A percentile compares a stretch with the other conserved stretches of the same genome.
phyloP scores from a whole-genome alignment of 30 jellyfish, hydroid and myxozoan species.

The Aurelia coerulea region DNA sequence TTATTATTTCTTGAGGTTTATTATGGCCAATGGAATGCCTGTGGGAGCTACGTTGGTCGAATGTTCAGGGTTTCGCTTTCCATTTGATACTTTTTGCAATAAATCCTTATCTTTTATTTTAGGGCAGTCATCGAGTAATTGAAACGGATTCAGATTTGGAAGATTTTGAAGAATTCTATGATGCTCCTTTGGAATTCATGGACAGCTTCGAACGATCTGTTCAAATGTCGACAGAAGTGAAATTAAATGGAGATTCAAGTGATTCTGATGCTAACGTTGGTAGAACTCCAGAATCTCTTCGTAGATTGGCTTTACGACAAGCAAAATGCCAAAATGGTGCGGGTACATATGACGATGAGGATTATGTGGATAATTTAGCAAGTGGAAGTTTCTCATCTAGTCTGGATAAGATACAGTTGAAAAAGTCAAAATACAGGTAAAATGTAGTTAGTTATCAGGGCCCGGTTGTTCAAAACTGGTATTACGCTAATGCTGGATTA shows the following conservation, averaged over 20 bases:
- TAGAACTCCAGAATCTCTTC: not conserved
- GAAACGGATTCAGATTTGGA: conserved; percentile 75
- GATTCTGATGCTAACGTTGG: conserved; percentile 6
- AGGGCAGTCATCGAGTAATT: conserved; percentile 69
- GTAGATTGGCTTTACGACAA: conserved; percentile 15
- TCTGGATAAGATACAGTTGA: conserved; percentile 14
- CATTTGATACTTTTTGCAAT: too few relatives aligned
- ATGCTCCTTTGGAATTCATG: conserved; percentile 88
- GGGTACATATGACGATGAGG: not conserved
- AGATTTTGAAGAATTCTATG: conserved; percentile 89
- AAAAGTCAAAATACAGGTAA: conserved; percentile 41
- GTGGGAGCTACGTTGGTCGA: too few relatives aligned
- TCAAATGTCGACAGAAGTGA: conserved; percentile 69
- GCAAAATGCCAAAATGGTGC: conserved; percentile 24
- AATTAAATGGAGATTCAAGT: conserved; percentile 39
- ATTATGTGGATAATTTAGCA: conserved; percentile 2
- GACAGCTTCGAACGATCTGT: conserved; percentile 80
- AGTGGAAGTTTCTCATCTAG: conserved; percentile 26
- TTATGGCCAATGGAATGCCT: too few relatives aligned
- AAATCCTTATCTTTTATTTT: not conserved
- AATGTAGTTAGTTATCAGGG: too few relatives aligned
- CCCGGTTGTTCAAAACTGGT: too few relatives aligned
- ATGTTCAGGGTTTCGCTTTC: too few relatives aligned
- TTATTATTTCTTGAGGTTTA: too few relatives aligned
- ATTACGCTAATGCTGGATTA: too few relatives aligned